Percentiles rank a stretch among this genome's conserved stretches.
phyloP scores from a whole-genome alignment of 2,113 vertebrate species.

The Steatornis caripensis region DNA sequence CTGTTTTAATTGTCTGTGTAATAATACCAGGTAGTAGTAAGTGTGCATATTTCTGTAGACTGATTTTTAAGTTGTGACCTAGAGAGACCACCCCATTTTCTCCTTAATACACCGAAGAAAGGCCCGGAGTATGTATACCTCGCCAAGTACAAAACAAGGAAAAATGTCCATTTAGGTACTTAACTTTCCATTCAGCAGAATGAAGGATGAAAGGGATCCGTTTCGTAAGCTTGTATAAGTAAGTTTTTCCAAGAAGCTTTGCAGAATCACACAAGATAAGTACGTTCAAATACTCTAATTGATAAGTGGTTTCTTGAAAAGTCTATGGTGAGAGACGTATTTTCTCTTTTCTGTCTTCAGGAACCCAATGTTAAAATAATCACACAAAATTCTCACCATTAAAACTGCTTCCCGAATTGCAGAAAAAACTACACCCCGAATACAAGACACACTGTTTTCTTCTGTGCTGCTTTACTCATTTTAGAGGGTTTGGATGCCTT shows the following conservation, averaged over 20 bases:
- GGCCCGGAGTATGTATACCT: not conserved
- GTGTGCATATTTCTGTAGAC: not conserved
- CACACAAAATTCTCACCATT: not conserved
- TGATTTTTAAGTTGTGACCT: not conserved
- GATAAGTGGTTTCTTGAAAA: not conserved
- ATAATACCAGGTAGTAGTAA: not conserved
- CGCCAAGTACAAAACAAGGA: not conserved
- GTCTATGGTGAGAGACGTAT: not conserved
- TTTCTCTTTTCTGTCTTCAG: not conserved
- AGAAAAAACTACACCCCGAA: not conserved
- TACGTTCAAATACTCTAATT: not conserved
- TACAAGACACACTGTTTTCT: not conserved
- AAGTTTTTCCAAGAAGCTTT: not conserved
- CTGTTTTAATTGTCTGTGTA: not conserved
- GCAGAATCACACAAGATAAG: not conserved
- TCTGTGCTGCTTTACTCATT: not conserved
- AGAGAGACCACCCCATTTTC: not conserved
- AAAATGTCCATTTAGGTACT: not conserved
- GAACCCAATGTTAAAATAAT: not conserved
- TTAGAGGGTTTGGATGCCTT: not conserved
- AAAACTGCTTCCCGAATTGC: not conserved
- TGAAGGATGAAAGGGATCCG: not conserved
- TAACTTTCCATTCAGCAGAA: not conserved
- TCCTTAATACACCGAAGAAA: not conserved
- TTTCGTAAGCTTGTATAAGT: not conserved